These are phyloP conservation scores for Melanotaenia duboulayi DNA, from an alignment of 2,113 vertebrate species.

Conservation along the genomic window DNA sequence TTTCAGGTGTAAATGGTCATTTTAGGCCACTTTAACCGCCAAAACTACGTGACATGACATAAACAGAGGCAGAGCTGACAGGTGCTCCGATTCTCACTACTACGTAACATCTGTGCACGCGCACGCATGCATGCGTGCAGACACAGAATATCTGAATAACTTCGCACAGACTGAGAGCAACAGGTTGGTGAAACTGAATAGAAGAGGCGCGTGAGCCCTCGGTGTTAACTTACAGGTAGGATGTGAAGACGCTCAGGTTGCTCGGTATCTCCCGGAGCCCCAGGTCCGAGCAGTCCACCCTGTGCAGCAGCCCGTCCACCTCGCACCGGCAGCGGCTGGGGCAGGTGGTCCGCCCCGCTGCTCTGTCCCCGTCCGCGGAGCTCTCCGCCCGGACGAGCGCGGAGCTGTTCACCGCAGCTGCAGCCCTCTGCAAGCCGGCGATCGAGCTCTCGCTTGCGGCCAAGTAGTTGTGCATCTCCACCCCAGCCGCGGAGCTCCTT, in stretches of 20 bases:
- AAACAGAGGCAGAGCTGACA: slow-evolving; percentile 37
- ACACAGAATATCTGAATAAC: background rate
- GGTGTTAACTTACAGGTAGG: slow-evolving; percentile 67
- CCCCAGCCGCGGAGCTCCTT: slow-evolving; percentile 8
- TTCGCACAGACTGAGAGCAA: slow-evolving; percentile 1
- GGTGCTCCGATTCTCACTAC: slow-evolving; percentile 62
- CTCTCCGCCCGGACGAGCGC: background rate
- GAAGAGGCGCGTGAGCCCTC: background rate
- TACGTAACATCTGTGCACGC: background rate
- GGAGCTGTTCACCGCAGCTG: slow-evolving; percentile 10
- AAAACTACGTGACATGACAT: slow-evolving; percentile 6
- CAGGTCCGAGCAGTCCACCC: slow-evolving; percentile 73
- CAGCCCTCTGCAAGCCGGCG: background rate
- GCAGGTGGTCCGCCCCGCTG: slow-evolving; percentile 38
- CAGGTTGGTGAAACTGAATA: background rate
- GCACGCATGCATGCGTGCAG: background rate
- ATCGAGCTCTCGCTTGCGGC: slow-evolving; percentile 8
- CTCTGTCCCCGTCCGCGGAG: slow-evolving; percentile 15
- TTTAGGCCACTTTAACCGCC: background rate
- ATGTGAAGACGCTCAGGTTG: slow-evolving; percentile 71
- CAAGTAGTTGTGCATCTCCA: slow-evolving; percentile 18
- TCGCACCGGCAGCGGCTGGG: slow-evolving; percentile 68
- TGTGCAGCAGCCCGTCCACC: slow-evolving; percentile 64
- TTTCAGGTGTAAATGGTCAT: too few relatives aligned
- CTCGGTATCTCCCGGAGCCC: slow-evolving; percentile 62